Evolutionary conservation across 2,797 vertebrate genomes (phyloP), one percentile per base, ranked within the genome.

Genomic region (Crenuchus spilurus): DNA sequence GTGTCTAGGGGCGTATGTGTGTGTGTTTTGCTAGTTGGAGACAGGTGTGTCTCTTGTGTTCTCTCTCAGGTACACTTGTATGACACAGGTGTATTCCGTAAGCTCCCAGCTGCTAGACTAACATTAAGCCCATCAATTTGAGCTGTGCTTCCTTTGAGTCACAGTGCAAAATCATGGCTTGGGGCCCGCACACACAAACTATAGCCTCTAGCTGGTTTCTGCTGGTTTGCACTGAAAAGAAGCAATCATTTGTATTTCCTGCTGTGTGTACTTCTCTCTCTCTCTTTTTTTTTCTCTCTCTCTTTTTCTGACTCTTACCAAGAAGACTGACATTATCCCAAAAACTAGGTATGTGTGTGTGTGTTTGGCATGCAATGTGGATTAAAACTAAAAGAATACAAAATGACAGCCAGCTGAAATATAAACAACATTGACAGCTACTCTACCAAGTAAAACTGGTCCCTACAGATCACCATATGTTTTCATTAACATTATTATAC

Each of bases 71-170:
- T 57, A 6, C 20, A 1, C 3, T 18, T n/a, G 24, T 39, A 11
- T 64, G 54, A 18, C 6, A 30, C 41, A 39, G 22, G 42, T 73
- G 26, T 35, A 48, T 54, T 48, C 13, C 14, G n/a, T 3, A 58
- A 51, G 13, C 26, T 51, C 37, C 7, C 30, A 22, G 31, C 18
- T n/a, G 39, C 10, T 28, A 9, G 37, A 62, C 22, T 37, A 48
- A 41, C 72, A 58, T 49, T 49, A 67, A 74, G 26, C 63, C 42
- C 48, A 42, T 48, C 22, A 41, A n/a, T n/a, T n/a, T n/a, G n/a
- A n/a, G 31, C 31, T 33, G 54, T 68, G 64, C 60, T 51, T 2
- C 13, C 33, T 30, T 1, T 68, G 73, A 68, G 73, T 68, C 64
- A 68, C 11, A 16, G 22, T 26, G 42, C 13, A 52, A 52, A 61